Percentiles rank a stretch among this genome's conserved stretches.
Conservation (phyloP, 2,888 invertebrate genomes). For the Heliconius aoede region DNA sequence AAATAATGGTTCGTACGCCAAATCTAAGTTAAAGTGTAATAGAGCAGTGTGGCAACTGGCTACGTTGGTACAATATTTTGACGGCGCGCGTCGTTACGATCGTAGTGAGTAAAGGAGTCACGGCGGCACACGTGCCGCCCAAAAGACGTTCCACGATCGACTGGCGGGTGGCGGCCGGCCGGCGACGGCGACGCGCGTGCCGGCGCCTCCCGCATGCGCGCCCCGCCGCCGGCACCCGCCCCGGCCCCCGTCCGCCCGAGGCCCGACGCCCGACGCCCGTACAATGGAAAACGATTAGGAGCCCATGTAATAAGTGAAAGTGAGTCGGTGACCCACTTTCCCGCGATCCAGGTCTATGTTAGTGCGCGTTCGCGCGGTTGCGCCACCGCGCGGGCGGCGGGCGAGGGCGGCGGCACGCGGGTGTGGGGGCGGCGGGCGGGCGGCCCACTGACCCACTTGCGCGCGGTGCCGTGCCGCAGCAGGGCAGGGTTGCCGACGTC, state of each 20-base stretch:
- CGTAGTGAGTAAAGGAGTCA: conserved; percentile 62
- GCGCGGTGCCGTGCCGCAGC: conserved; percentile 86
- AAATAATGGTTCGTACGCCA: conserved; percentile 53
- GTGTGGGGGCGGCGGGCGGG: conserved; percentile 83
- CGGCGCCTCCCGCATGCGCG: conserved; percentile 82
- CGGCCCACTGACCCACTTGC: conserved; percentile 94
- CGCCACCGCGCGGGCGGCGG: conserved; percentile 83
- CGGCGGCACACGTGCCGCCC: conserved; percentile 71
- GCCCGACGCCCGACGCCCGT: conserved; percentile 81
- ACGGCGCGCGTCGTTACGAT: conserved; percentile 76
- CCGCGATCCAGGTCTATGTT: conserved; percentile 96
- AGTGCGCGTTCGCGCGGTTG: conserved; percentile 84
- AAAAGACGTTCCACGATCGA: conserved; percentile 78
- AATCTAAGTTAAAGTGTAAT: conserved; percentile 57
- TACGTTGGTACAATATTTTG: conserved; percentile 61
- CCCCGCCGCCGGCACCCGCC: conserved; percentile 79
- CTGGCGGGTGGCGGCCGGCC: conserved; percentile 72
- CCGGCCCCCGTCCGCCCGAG: conserved; percentile 63
- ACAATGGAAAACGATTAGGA: conserved; percentile 89
- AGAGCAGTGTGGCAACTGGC: conserved; percentile 56
- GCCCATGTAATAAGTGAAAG: conserved; percentile 94
- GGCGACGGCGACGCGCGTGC: conserved; percentile 80
- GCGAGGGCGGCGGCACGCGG: conserved; percentile 81
- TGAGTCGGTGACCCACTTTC: conserved; percentile 96
- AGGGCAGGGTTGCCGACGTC: conserved; percentile 82